Base-by-base conservation (phyloP, 1,140 invertebrate genomes). In the Saccostrea echinata region DNA sequence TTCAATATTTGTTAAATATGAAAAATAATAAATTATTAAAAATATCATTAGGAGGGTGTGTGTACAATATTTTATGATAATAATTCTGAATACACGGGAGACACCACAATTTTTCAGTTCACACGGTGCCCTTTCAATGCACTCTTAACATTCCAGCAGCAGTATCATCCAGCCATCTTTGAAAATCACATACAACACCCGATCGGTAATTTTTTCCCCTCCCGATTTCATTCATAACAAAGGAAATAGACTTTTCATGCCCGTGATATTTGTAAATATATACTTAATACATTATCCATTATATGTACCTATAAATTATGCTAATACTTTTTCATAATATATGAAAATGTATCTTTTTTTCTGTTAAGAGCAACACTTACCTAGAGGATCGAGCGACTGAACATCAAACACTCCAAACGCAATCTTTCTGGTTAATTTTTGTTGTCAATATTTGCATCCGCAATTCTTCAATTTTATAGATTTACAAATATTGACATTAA, bases 401-500 rank as follows among this genome's bases (percentile, higher is more conserved):
- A 21, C 18, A 18, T 6, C 4, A 61, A 61, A 3, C n/a, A 21
- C 16, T 61, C 55, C 55, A 61, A 61, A 61, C 6, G 55, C 55
- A 61, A 61, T 18, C 68, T 30, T 33, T 76, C 16, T 30, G 68
- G 24, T 33, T 30, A 33, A 76, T 16, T 30, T 33, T 68, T 76
- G 27, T 30, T 33, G 11, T 30, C 68, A 33, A n/a, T 16, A 33
- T 76, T 27, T 30, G 3, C 68, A 30, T 33, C 27, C 16, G 11
- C 68, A 33, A 76, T 30, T 27, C 27, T 76, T 76, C 68, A 76
- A 76, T 76, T 76, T 76, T 76, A 30, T 76, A 76, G 27, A 57
- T 84, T 33, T 84, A 53, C 83, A 57, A 53, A 84, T 84, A 55
- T 27, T 30, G 24, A 64, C 51, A 33, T 86, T 86, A 55, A 87